phyloP scores from a whole-genome alignment of 1,140 invertebrate genomes.

The Hylyphantes graminicola region DNA sequence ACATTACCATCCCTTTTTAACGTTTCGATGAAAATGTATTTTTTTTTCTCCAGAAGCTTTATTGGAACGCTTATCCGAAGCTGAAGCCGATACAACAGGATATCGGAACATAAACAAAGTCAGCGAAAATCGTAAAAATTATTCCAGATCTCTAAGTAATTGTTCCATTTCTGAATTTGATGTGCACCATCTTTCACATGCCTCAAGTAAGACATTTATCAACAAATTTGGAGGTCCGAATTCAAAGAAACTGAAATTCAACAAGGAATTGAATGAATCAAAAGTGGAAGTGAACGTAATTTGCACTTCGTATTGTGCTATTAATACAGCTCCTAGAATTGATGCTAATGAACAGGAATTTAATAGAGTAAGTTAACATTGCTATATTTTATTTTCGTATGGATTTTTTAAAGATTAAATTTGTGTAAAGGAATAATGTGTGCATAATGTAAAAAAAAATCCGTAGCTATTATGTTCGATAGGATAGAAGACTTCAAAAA shows the following conservation, averaged over 20 bases:
- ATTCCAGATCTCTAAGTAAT: slow-evolving; percentile 19
- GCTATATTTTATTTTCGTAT: neutral
- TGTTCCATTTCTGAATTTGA: slow-evolving; percentile 35
- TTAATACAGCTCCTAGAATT: neutral
- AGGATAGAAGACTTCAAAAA: too few species aligned
- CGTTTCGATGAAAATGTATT: neutral
- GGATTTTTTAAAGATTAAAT: neutral
- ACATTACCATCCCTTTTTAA: neutral
- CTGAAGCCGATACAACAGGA: neutral
- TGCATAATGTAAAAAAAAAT: neutral
- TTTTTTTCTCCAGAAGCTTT: slow-evolving; percentile 6
- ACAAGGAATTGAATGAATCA: neutral
- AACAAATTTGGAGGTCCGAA: neutral
- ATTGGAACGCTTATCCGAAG: neutral
- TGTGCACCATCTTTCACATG: neutral
- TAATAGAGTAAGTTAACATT: too few species aligned
- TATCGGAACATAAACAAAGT: neutral
- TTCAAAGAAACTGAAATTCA: neutral
- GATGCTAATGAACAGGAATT: too few species aligned
- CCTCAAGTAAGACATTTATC: neutral
- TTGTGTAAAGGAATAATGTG: neutral
- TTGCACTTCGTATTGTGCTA: slow-evolving; percentile 7
- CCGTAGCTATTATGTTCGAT: neutral
- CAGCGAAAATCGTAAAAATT: neutral
- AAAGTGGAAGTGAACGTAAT: neutral